Conservation (phyloP, 2,797 vertebrate species). For the Pelochelys cantorii region DNA sequence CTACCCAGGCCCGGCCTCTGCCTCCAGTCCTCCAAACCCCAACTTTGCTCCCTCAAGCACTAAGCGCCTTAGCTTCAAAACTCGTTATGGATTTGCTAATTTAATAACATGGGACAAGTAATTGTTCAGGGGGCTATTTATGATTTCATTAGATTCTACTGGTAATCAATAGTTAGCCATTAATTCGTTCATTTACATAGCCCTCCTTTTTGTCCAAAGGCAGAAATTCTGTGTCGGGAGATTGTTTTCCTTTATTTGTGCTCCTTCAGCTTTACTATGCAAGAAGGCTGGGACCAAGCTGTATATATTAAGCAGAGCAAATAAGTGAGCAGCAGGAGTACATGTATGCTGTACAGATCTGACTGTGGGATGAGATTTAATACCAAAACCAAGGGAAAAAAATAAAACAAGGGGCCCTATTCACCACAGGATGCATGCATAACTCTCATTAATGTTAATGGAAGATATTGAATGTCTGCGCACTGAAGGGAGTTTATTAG, state of each 20-base stretch:
- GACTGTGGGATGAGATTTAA: constrained; percentile 72
- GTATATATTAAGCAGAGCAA: constrained; percentile 59
- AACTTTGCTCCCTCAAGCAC: constrained; percentile 62
- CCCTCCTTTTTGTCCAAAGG: constrained; percentile 43
- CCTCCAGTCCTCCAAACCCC: constrained; percentile 62
- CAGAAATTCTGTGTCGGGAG: constrained; percentile 50
- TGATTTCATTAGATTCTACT: constrained; percentile 76
- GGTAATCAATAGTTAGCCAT: constrained; percentile 78
- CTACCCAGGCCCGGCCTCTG: constrained; percentile 44
- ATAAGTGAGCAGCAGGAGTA: constrained; percentile 54
- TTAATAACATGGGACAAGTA: constrained; percentile 76
- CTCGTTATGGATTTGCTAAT: constrained; percentile 78
- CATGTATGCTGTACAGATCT: constrained; percentile 54
- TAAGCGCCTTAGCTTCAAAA: constrained; percentile 65
- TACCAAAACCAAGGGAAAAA: constrained; percentile 60
- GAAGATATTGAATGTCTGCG: constrained; percentile 64
- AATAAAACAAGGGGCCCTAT: constrained; percentile 66
- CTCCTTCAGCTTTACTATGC: constrained; percentile 35
- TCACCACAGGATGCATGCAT: constrained; percentile 54
- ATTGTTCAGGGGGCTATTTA: constrained; percentile 76
- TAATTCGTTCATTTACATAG: constrained; percentile 75
- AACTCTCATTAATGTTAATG: constrained; percentile 77
- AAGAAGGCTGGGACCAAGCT: constrained; percentile 48
- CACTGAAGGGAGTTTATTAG: constrained; percentile 62
- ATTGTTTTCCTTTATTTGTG: constrained; percentile 63